Percentiles rank a stretch among this genome's conserved stretches.
Conservation (phyloP, 64 coral and sea anemone species). For the Trachythela sp. region DNA sequence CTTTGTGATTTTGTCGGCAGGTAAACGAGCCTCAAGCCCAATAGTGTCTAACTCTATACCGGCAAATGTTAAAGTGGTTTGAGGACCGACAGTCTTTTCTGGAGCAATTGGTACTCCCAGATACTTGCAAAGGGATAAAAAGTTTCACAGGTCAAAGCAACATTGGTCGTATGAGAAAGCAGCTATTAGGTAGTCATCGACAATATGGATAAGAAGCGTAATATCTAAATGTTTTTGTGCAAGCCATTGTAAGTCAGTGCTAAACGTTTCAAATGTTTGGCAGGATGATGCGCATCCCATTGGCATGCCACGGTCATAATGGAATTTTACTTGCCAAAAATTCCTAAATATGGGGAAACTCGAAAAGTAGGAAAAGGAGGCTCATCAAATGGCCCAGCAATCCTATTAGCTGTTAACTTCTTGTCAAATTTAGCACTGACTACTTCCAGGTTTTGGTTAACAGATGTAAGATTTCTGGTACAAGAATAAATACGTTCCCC, state of each 20-base stretch:
- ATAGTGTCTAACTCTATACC: constrained; percentile 43
- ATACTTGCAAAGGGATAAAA: constrained; percentile 29
- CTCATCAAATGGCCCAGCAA: background rate
- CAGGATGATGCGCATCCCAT: constrained; percentile 22
- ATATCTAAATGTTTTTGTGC: constrained; percentile 24
- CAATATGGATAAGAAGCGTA: constrained; percentile 30
- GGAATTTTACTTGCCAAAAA: constrained; percentile 15
- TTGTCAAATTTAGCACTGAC: constrained; percentile 35
- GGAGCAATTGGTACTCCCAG: constrained; percentile 52
- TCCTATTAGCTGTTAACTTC: background rate
- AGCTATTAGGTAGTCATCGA: constrained; percentile 46
- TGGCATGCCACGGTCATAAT: constrained; percentile 19
- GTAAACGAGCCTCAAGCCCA: background rate
- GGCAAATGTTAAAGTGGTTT: background rate
- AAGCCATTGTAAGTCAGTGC: constrained; percentile 42
- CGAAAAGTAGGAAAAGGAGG: background rate
- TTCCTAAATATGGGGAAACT: constrained; percentile 20
- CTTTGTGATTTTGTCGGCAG: constrained; percentile 35
- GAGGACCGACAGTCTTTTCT: constrained; percentile 31
- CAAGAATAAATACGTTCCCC: background rate
- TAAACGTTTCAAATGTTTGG: constrained; percentile 41
- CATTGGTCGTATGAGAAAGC: background rate
- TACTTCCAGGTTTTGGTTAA: background rate
- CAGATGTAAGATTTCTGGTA: constrained; percentile 23
- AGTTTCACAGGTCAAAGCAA: background rate